Conservation (phyloP, 2,113 vertebrate genomes). For the Anthoscopus minutus region DNA sequence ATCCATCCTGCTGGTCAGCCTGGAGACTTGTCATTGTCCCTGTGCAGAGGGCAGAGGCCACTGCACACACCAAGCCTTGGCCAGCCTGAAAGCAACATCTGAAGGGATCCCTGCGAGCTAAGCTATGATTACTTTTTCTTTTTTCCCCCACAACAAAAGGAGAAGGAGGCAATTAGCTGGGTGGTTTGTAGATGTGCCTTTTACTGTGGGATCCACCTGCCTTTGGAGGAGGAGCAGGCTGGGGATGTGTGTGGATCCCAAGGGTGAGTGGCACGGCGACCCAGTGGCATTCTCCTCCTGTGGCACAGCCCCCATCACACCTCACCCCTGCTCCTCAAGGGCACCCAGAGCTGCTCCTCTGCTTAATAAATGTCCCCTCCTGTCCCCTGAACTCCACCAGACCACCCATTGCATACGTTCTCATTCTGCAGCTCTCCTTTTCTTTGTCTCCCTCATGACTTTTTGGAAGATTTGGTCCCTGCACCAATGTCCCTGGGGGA, state of each 20-base stretch:
- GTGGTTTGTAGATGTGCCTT: not conserved
- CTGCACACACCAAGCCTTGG: not conserved
- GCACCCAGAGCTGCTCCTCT: not conserved
- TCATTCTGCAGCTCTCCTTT: rapidly evolving
- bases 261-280: not conserved
- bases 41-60: slow-evolving; percentile 31
- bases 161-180: slow-evolving; percentile 40
- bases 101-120: slow-evolving; percentile 39
- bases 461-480: not conserved
- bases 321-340: not conserved
- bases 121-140: slow-evolving; percentile 46
- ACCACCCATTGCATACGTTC: rapidly evolving
- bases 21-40: slow-evolving; percentile 66
- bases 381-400: not conserved
- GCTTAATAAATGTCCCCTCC: not conserved
- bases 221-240: not conserved
- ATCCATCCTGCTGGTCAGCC: slow-evolving; percentile 41
- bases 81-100: slow-evolving; percentile 37
- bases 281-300: not conserved
- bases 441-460: rapidly evolving
- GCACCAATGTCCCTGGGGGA: rapidly evolving
- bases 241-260: rapidly evolving
- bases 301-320: not conserved
- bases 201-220: not conserved
- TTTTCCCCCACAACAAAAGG: not conserved